Conservation (phyloP, 1,140 invertebrate genomes). For the Saccostrea echinata region DNA sequence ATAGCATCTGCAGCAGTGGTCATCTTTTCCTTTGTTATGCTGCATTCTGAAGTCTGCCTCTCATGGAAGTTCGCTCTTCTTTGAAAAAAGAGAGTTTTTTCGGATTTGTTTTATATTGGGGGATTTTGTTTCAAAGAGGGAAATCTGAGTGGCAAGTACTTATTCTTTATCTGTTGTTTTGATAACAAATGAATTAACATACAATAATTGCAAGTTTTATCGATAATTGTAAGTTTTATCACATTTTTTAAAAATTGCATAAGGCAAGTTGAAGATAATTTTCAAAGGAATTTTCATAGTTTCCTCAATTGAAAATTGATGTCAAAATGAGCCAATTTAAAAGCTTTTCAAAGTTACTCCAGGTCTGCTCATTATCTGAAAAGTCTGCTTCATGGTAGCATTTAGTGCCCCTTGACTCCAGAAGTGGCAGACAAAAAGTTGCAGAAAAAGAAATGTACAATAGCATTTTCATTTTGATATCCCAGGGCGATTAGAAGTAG, state of each 20-base stretch:
- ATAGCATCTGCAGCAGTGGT: constrained; percentile 20
- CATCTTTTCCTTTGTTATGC: constrained; percentile 21
- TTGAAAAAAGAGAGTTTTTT: not conserved
- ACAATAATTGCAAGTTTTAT: not conserved
- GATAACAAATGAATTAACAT: not conserved
- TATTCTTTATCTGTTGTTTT: not conserved
- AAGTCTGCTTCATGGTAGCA: not conserved
- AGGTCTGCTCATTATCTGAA: not conserved
- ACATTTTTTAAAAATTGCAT: not conserved
- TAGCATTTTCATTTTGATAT: constrained; percentile 31
- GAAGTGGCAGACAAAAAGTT: constrained; percentile 22
- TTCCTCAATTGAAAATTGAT: not conserved
- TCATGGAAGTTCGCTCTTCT: not conserved
- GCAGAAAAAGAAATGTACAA: constrained; percentile 6
- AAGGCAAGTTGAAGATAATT: not conserved
- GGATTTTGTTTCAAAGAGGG: not conserved
- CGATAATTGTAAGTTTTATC: not conserved
- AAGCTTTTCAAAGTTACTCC: not conserved
- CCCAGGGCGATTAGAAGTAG: constrained; percentile 14
- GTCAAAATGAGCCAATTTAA: constrained; percentile 12
- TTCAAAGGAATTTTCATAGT: not conserved
- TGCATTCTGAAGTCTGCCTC: not conserved
- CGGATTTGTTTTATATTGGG: not conserved
- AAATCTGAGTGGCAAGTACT: constrained; percentile 1
- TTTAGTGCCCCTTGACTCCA: constrained; percentile 6